Evolutionary conservation across 2,797 vertebrate species (phyloP), one percentile per base, ranked within the genome.

Genomic region (Tragelaphus oryx): DNA sequence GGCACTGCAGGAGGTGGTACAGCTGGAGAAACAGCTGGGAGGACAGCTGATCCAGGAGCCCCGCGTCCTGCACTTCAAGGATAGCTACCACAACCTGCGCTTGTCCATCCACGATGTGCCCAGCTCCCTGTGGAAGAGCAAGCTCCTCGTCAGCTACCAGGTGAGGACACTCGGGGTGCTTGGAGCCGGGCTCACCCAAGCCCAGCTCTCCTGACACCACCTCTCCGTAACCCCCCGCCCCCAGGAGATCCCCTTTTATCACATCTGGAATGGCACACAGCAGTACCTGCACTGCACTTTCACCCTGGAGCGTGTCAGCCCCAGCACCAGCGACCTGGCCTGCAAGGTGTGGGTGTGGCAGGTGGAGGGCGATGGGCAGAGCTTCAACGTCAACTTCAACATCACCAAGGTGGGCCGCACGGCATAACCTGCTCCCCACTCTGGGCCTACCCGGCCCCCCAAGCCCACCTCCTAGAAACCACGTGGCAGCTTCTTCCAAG

Each of bases 281-380:
- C 99, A 99, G 97, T 99, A 99, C 98, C 98, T 99, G 97, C 99
- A 99, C 98, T 99, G 99, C 98, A 99, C 99, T 91, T 99, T 99
- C 99, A 99, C 99, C 79, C 98, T 99, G 98, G 99, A 99, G 98
- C 99, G 99, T 13, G 98, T 99, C 98, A 99, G 99, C 98, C 98
- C 99, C 98, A 99, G 98, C 99, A 99, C 99, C 96, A 99, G 99
- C 0, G 99, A 99, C 97, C 99, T 99, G 98, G 99, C 99, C 98
- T 99, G 99, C 98, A 99, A 99, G 98, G 99, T 99, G 98, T 99
- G 99, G 97, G 99, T 99, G 97, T 99, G 99, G 99, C 99, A 99
- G 98, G 99, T 99, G 98, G 99, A 99, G 95, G 99, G 99, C 0
- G 99, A 99, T 0, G 99, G 99, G 30, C 99, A 99, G 98, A 99